Evolutionary conservation across 1,140 invertebrate species (phyloP), one percentile per base, ranked within the genome.

Genomic region (Aplysia californica): DNA sequence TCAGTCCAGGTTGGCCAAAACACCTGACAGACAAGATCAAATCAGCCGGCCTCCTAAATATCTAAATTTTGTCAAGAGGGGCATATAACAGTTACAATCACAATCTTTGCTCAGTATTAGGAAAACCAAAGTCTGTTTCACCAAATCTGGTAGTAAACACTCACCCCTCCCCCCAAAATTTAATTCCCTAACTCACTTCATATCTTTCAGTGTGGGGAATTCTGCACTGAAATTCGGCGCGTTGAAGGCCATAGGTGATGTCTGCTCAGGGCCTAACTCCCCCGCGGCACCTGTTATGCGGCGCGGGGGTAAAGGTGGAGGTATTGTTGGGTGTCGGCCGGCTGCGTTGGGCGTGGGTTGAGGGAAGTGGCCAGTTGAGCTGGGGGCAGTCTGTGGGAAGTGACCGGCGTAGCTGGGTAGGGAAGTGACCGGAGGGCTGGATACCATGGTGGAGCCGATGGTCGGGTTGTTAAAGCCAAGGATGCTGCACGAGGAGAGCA

Each of bases 151-250:
- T n/a, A n/a, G n/a, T n/a, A n/a, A n/a, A n/a, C n/a, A n/a, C n/a
- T n/a, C n/a, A n/a, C n/a, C n/a, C n/a, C n/a, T n/a, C n/a, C n/a
- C n/a, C n/a, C n/a, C n/a, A n/a, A n/a, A n/a, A n/a, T n/a, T n/a
- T n/a, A n/a, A n/a, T n/a, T n/a, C n/a, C n/a, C 44, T 23, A 56
- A 67, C 76, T 71, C 81, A 86, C 86, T 83, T 85, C 80, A 83
- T 85, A n/a, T 79, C 82, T 78, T 86, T 82, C 15, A 87, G 78
- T 15, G 80, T 77, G 36, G 86, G 86, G 76, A 86, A 87, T 58
- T 83, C 78, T 39, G 68, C 56, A 50, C 78, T 76, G 1, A 87
- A 75, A 71, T 86, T 77, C 58, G 85, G 82, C 61, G 85, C 73
- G 41, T 38, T 39, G 41, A 76, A 76, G 31, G 50, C 44, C 61